phyloP scores from a whole-genome alignment of 2,113 vertebrate genomes.

The Oncorhynchus kisutch region DNA sequence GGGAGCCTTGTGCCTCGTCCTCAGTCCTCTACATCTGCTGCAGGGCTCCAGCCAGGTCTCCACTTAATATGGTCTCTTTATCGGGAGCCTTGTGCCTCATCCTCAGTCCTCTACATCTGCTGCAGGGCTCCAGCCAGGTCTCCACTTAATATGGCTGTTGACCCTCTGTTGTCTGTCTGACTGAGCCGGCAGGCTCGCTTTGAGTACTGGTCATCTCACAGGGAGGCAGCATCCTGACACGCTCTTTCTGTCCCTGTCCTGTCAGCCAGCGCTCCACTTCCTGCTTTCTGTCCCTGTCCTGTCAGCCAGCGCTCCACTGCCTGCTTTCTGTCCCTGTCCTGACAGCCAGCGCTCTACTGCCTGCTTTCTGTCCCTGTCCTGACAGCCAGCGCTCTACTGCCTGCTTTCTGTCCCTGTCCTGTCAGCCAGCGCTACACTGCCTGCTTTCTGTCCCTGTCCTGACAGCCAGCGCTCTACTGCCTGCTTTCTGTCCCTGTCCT shows the following conservation, averaged over 20 bases:
- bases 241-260: slow-evolving; percentile 8
- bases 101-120: slow-evolving; percentile 52
- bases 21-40: too few relatives aligned
- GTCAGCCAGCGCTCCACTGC: too few relatives aligned
- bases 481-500: neutral
- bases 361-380: neutral
- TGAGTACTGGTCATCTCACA: slow-evolving; percentile 75
- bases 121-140: slow-evolving; percentile 71
- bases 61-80: too few relatives aligned
- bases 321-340: slow-evolving; percentile 54
- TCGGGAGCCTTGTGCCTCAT: neutral
- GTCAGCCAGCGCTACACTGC: slow-evolving; percentile 14
- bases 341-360: too few relatives aligned
- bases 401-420: slow-evolving; percentile 13
- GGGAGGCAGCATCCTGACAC: slow-evolving; percentile 59
- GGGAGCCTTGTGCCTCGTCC: neutral
- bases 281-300: too few relatives aligned
- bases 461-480: too few relatives aligned
- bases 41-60: too few relatives aligned
- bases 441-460: slow-evolving; percentile 15
- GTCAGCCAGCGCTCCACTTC: too few relatives aligned
- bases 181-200: slow-evolving; percentile 50
- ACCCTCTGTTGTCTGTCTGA: slow-evolving; percentile 66
- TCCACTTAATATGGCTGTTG: slow-evolving; percentile 74
- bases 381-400: neutral